phyloP scores from a whole-genome alignment of 2,113 vertebrate species.

The Chascanopsetta lugubris region DNA sequence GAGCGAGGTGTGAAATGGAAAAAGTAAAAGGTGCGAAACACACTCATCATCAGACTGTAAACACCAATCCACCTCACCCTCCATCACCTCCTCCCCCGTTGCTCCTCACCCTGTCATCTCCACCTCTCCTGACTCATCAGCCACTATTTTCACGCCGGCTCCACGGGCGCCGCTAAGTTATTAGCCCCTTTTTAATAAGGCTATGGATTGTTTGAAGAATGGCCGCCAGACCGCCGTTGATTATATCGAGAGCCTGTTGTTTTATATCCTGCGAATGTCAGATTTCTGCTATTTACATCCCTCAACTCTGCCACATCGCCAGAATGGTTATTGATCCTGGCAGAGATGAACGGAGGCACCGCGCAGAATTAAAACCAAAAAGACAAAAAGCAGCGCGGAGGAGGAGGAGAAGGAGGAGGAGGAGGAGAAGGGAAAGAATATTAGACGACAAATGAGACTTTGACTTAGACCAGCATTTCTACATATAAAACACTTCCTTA shows the following conservation, averaged over 20 bases:
- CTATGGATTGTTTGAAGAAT: conserved; percentile 76
- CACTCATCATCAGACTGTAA: conserved; percentile 1
- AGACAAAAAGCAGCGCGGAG: conserved; percentile 33
- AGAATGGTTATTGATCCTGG: conserved; percentile 76
- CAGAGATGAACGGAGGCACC: conserved; percentile 61
- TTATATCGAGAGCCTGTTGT: conserved; percentile 76
- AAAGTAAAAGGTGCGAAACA: background rate
- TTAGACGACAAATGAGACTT: background rate
- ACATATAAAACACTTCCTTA: conserved; percentile 47
- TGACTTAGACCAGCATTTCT: background rate
- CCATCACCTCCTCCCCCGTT: conserved; percentile 18
- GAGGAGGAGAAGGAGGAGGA: background rate
- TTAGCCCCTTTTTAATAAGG: conserved; percentile 76
- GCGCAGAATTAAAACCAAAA: conserved; percentile 64
- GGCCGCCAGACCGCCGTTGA: conserved; percentile 61
- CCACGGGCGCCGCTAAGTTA: conserved; percentile 63
- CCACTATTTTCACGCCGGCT: conserved; percentile 51
- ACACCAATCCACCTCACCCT: conserved; percentile 17
- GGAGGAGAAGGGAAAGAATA: background rate
- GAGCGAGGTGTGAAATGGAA: background rate
- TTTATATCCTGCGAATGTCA: conserved; percentile 79
- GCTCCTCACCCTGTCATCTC: conserved; percentile 31
- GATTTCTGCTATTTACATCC: conserved; percentile 79
- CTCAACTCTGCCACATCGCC: conserved; percentile 47
- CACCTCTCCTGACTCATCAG: conserved; percentile 69